These are phyloP conservation scores for Odontophorus gujanensis DNA, from an alignment of 2,113 vertebrate species.

Conservation along the genomic window DNA sequence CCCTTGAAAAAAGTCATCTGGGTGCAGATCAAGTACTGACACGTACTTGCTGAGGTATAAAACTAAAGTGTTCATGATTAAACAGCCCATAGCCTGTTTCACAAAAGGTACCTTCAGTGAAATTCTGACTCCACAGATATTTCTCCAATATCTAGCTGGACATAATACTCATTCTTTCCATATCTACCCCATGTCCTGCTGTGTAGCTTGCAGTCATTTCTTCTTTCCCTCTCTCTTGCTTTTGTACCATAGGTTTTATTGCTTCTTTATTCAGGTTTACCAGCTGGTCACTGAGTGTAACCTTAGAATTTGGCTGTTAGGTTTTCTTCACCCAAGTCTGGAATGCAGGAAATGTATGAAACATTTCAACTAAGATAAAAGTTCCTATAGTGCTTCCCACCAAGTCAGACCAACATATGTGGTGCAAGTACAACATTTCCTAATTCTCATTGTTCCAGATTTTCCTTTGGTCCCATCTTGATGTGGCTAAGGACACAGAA, in stretches of 20 bases:
- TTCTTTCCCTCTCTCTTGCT: background rate
- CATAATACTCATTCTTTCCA: background rate
- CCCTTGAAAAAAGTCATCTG: background rate
- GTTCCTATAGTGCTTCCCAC: background rate
- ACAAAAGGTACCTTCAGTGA: background rate
- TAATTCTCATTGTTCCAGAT: accelerated
- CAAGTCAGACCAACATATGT: background rate
- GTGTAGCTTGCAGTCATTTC: background rate
- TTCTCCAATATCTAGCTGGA: background rate
- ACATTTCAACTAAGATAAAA: background rate
- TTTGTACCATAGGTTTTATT: background rate
- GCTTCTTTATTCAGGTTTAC: background rate
- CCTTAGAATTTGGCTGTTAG: background rate
- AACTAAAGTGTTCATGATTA: background rate
- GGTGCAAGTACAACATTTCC: background rate
- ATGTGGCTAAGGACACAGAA: background rate
- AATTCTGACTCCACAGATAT: background rate
- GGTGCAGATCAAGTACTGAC: background rate
- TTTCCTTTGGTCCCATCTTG: background rate
- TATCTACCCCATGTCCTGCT: background rate
- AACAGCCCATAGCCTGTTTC: background rate
- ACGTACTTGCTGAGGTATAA: background rate
- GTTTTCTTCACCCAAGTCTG: background rate
- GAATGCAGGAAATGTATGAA: background rate
- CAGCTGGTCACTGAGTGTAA: background rate